These are phyloP conservation scores for Microtus ochrogaster DNA, from an alignment of 2,113 vertebrate species.

Conservation along the genomic window DNA sequence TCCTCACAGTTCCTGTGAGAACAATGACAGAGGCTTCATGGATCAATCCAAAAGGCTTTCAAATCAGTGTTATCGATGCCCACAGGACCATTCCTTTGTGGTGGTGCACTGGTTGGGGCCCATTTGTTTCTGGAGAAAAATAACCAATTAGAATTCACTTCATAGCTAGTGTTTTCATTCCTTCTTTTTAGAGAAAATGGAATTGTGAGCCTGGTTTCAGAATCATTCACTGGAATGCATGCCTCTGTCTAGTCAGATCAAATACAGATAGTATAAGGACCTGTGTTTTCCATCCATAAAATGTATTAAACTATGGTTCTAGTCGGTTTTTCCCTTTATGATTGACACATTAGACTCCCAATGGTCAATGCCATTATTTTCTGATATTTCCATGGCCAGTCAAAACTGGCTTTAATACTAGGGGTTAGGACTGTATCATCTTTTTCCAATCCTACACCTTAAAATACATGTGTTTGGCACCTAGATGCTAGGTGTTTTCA, in stretches of 20 bases:
- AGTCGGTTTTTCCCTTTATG: not conserved
- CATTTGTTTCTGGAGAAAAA: not conserved
- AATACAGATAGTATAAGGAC: not conserved
- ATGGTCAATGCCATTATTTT: not conserved
- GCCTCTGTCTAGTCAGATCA: not conserved
- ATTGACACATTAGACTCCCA: not conserved
- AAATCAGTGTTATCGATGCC: not conserved
- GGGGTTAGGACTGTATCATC: not conserved
- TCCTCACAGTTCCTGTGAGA: not conserved
- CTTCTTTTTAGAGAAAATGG: not conserved
- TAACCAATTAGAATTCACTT: not conserved
- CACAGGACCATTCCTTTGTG: not conserved
- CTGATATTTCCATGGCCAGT: not conserved
- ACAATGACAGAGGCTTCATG: not conserved
- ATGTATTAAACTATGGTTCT: not conserved
- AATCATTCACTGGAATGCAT: not conserved
- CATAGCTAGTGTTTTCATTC: not conserved
- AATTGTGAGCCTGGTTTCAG: not conserved
- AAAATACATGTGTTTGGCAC: not conserved
- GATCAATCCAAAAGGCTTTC: not conserved
- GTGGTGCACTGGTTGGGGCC: too few relatives aligned
- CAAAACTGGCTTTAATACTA: not conserved
- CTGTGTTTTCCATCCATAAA: not conserved
- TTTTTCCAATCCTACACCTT: accelerated
- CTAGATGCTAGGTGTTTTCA: not conserved